Evolutionary conservation across 2,888 invertebrate genomes (phyloP).

Genomic region (Campoletis raptor): DNA sequence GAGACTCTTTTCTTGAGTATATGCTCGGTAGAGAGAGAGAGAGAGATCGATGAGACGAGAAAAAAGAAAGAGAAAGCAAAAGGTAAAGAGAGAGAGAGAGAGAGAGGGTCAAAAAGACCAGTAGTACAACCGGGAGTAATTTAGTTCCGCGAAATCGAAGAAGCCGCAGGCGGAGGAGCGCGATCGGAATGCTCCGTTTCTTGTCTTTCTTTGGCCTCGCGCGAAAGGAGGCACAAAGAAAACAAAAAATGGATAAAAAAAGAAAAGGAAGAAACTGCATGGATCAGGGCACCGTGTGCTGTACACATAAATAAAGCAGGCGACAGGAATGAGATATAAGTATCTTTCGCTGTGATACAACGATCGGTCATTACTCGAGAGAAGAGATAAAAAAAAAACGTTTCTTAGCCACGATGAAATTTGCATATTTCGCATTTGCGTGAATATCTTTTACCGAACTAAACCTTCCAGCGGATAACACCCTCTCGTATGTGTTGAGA

Average conservation of each 20-base stretch:
- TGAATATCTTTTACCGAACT: constrained; percentile 34
- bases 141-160: constrained; percentile 70
- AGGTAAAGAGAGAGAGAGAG: constrained; percentile 8
- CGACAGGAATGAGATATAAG: constrained; percentile 65
- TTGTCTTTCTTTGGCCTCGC: constrained; percentile 39
- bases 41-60: constrained; percentile 3
- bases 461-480: constrained; percentile 16
- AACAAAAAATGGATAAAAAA: constrained; percentile 17
- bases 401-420: constrained; percentile 37
- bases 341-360: constrained; percentile 67
- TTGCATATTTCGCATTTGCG: constrained; percentile 66
- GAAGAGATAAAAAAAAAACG: constrained; percentile 42
- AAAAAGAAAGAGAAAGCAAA: constrained; percentile 3
- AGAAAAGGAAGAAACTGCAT: neutral
- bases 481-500: constrained; percentile 34
- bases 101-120: constrained; percentile 50
- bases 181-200: constrained; percentile 66
- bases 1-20: constrained; percentile 56
- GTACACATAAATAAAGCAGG: constrained; percentile 44
- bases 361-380: constrained; percentile 68
- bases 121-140: constrained; percentile 65
- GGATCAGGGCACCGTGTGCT: constrained; percentile 33
- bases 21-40: neutral
- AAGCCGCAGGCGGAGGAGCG: constrained; percentile 50
- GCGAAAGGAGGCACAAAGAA: neutral